A percentile compares a stretch with the other conserved stretches of the same genome.
Conservation (phyloP, 2,888 invertebrate genomes). For the Caenorhabditis imperialis region DNA sequence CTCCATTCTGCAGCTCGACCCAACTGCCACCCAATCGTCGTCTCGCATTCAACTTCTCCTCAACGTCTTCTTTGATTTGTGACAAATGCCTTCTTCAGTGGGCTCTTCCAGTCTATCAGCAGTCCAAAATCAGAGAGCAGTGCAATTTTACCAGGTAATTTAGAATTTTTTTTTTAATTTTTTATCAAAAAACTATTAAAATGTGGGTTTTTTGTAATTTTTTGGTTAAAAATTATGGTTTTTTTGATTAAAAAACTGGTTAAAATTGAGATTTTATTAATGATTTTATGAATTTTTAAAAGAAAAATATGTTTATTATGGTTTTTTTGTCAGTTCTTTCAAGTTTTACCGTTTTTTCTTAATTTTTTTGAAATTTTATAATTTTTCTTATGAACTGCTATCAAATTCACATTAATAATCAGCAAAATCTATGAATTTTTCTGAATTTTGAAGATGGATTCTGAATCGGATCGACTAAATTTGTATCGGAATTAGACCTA, state of each 20-base stretch:
- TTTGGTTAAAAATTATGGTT: too few relatives aligned
- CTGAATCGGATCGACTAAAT: too few relatives aligned
- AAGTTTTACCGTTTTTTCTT: too few relatives aligned
- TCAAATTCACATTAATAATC: background rate
- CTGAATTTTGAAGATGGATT: background rate
- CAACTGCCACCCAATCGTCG: background rate
- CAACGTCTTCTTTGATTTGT: slow-evolving; percentile 23
- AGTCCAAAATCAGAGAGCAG: slow-evolving; percentile 11
- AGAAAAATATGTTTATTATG: too few relatives aligned
- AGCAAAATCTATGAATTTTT: background rate
- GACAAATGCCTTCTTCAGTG: slow-evolving; percentile 54
- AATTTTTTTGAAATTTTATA: too few relatives aligned
- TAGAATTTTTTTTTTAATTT: background rate
- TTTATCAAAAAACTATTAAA: too few relatives aligned
- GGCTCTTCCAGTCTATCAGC: slow-evolving; percentile 45
- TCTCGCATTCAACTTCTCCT: slow-evolving; percentile 17
- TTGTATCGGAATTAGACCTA: too few relatives aligned
- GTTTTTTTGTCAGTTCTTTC: background rate
- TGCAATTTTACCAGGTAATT: slow-evolving; percentile 39
- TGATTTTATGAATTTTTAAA: background rate
- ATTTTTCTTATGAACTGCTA: background rate
- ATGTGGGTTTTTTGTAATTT: too few relatives aligned
- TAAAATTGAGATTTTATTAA: background rate
- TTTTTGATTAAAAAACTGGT: background rate
- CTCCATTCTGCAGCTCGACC: background rate